A percentile compares a stretch with the other conserved stretches of the same genome.
phyloP scores from a whole-genome alignment of 1,140 invertebrate genomes.

The Cydia amplana region DNA sequence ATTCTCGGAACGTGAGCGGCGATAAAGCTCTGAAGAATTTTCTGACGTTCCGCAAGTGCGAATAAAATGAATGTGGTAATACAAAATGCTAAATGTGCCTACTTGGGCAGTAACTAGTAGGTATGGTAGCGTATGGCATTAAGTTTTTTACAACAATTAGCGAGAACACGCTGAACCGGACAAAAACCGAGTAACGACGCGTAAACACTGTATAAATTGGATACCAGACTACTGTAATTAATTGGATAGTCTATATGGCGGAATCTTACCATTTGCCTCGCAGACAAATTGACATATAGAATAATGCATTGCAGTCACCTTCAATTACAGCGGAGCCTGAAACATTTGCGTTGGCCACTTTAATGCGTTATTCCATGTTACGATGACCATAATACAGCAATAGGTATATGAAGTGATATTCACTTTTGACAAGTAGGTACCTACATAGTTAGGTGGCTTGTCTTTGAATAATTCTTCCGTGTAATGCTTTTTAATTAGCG shows the following conservation, averaged over 20 bases:
- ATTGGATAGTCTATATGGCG: constrained; percentile 26
- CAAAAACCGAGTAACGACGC: constrained; percentile 51
- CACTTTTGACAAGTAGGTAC: constrained; percentile 9
- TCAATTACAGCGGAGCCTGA: not conserved
- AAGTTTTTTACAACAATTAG: constrained; percentile 51
- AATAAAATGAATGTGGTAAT: constrained; percentile 29
- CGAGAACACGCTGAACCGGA: constrained; percentile 39
- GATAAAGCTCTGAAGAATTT: constrained; percentile 25
- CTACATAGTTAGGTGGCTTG: no score
- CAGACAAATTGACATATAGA: constrained; percentile 14
- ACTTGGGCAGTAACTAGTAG: constrained; percentile 43
- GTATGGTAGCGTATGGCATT: constrained; percentile 36
- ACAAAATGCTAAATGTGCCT: not conserved
- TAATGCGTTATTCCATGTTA: constrained; percentile 10
- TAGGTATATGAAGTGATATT: constrained; percentile 1
- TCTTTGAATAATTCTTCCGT: constrained; percentile 28
- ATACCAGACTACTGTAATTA: constrained; percentile 34
- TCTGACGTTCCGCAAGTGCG: constrained; percentile 4
- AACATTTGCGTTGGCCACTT: not conserved
- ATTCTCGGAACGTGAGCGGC: constrained; percentile 21
- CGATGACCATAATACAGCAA: constrained; percentile 12
- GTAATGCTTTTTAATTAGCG: constrained; percentile 29
- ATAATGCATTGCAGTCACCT: constrained; percentile 11
- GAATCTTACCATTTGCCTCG: constrained; percentile 26
- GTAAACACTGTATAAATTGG: constrained; percentile 47